phyloP scores from a whole-genome alignment of 2,113 vertebrate species.

The Mobula hypostoma region DNA sequence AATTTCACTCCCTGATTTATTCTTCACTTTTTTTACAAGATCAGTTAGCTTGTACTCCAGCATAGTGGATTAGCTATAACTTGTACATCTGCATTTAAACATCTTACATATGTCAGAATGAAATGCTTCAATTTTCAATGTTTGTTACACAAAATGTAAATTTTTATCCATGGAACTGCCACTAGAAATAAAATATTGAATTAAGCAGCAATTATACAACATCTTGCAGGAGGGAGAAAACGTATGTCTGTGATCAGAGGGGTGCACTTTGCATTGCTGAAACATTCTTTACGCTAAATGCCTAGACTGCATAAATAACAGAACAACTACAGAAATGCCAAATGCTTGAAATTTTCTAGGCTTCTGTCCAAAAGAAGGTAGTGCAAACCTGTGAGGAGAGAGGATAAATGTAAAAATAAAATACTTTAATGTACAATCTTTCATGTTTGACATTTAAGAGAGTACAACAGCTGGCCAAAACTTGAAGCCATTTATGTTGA shows the following conservation, averaged over 20 bases:
- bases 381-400: neutral
- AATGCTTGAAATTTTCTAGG: neutral
- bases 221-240: neutral
- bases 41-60: conserved; percentile 7
- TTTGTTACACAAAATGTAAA: neutral
- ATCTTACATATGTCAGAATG: neutral
- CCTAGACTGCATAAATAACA: neutral
- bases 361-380: neutral
- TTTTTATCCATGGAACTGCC: conserved; percentile 4
- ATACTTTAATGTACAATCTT: neutral
- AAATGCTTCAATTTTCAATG: neutral
- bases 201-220: neutral
- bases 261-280: neutral
- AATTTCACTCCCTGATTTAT: conserved; percentile 40
- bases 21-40: conserved; percentile 12
- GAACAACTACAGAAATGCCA: neutral
- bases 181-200: neutral
- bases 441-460: neutral
- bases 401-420: neutral
- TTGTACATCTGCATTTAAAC: conserved; percentile 5
- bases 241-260: neutral
- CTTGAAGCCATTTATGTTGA: neutral
- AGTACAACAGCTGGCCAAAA: neutral
- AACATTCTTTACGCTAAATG: neutral
- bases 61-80: conserved; percentile 12